Evolutionary conservation across 2,888 invertebrate genomes (phyloP).

Genomic region (Tachina lurida): DNA sequence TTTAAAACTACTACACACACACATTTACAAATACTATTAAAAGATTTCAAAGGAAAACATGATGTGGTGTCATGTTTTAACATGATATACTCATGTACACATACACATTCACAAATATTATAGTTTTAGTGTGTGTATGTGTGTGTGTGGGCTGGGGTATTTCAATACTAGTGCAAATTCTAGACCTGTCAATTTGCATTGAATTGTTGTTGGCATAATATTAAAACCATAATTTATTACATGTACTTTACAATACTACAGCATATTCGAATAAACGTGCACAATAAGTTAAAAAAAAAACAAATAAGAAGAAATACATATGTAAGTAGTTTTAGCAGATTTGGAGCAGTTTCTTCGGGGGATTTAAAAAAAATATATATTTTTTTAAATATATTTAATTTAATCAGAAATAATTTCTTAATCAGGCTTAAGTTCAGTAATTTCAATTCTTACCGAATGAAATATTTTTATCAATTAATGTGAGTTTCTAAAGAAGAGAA

Average conservation of each 20-base stretch:
- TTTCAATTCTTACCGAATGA: too few relatives aligned
- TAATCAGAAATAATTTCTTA: too few relatives aligned
- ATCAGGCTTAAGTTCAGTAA: too few relatives aligned
- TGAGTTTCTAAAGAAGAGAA: too few relatives aligned
- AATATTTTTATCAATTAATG: too few relatives aligned
- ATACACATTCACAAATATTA: background rate
- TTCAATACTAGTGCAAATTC: constrained; percentile 41
- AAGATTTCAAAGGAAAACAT: constrained; percentile 46
- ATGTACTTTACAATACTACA: constrained; percentile 11
- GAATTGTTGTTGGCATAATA: constrained; percentile 68
- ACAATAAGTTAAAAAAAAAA: background rate
- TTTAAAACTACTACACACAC: background rate
- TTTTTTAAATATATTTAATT: too few relatives aligned
- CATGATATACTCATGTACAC: constrained; percentile 20
- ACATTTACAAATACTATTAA: constrained; percentile 17
- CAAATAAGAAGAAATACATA: background rate
- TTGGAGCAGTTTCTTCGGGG: background rate
- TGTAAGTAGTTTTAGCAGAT: background rate
- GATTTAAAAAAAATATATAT: background rate
- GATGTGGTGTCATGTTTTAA: constrained; percentile 47
- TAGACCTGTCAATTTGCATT: constrained; percentile 67
- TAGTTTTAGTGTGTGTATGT: background rate
- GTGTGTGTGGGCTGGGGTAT: background rate
- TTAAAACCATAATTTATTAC: constrained; percentile 66
- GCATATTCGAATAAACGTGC: background rate